Conservation (phyloP, 1,140 invertebrate genomes). For the Sogatella furcifera region DNA sequence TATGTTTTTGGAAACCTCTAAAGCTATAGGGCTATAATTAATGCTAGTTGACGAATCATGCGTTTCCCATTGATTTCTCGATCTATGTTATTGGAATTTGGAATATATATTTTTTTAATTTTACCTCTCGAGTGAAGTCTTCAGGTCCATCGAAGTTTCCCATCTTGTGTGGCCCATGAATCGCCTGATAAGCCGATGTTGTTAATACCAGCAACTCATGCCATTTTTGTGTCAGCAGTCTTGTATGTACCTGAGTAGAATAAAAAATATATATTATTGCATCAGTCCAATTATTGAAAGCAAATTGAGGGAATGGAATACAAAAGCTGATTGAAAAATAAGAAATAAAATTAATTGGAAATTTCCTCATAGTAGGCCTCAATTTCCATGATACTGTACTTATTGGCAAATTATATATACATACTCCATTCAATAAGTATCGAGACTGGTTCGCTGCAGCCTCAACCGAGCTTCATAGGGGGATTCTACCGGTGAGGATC, state of each 20-base stretch:
- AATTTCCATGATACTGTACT: neutral
- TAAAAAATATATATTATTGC: neutral
- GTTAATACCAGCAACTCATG: constrained; percentile 90
- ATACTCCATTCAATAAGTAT: no score
- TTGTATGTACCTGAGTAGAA: constrained; percentile 56
- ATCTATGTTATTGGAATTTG: no score
- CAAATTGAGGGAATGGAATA: neutral
- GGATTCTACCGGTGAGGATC: no score
- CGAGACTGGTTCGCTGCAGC: no score
- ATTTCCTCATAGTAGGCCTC: neutral
- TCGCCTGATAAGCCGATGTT: constrained; percentile 85
- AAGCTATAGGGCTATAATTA: no score
- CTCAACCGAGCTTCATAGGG: no score
- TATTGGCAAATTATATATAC: no score
- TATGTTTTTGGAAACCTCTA: no score
- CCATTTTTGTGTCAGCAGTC: constrained; percentile 94
- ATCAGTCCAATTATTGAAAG: neutral
- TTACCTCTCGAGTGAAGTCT: constrained; percentile 67
- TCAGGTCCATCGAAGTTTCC: constrained; percentile 42
- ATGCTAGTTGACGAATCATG: no score
- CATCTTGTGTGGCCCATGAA: constrained; percentile 56
- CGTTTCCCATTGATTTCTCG: neutral
- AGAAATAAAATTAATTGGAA: neutral
- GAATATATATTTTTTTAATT: no score
- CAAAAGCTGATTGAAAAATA: no score